Evolutionary conservation across 2,888 invertebrate species (phyloP), one percentile per base, ranked within the genome.

Genomic region (Antheraea assamensis): DNA sequence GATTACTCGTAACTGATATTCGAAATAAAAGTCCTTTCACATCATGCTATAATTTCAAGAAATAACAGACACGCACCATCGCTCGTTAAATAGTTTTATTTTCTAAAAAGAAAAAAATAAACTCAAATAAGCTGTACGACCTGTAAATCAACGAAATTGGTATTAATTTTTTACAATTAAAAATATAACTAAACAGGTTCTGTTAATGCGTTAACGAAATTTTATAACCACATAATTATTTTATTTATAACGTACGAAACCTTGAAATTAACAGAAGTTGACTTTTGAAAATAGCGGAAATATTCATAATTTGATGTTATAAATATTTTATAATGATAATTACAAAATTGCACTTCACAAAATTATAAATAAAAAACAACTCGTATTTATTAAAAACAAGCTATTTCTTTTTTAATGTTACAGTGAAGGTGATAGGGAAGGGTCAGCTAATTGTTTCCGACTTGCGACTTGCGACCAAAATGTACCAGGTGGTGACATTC

Each of bases 201-300:
- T 30, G 61, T 17, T 64, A 30, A 64, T 7, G 17, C 17, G 27
- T 30, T 64, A 30, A 3, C 61, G 30, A 30, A 64, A 17, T 64
- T 27, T 64, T 30, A 64, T 64, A 27, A 17, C 24, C 61, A 61
- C 61, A 64, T 64, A 64, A 17, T 64, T 17, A 30, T 30, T 17
- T 64, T 64, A 64, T 27, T 27, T 30, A 30, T 64, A 30, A 64
- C 61, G 10, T 30, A 27, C 17, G 30, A 30, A 64, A 64, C 61
- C 61, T 64, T 64, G 61, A 64, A 64, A 64, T 30, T 64, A 27
- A 64, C 61, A 64, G 30, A 64, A 30, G 61, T 64, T 64, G 61
- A 64, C 61, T 64, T 64, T 64, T 64, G 27, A 64, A 64, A 64
- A 64, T 64, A 64, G 61, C 61, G 61, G 61, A 64, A 64, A 64